Conservation (phyloP, 2,888 invertebrate genomes). For the Caenorhabditis sulstoni region DNA sequence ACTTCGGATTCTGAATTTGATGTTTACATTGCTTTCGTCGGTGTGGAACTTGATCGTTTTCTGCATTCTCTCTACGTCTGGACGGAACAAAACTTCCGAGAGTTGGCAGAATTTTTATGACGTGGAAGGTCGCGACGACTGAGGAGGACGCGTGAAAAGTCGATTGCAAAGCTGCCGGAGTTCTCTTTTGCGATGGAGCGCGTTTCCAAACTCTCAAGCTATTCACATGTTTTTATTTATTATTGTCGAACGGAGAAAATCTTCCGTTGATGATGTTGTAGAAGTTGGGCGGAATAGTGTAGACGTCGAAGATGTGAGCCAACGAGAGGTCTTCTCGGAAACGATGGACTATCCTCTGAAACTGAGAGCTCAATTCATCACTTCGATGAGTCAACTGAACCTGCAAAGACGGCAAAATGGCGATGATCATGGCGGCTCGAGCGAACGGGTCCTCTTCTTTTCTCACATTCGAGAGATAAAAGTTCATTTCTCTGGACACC, state of each 20-base stretch:
- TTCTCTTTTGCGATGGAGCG: no score
- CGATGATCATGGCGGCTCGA: conserved; percentile 28
- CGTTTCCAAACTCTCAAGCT: no score
- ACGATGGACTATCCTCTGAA: conserved; percentile 54
- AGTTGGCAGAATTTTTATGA: background rate
- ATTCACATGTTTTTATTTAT: no score
- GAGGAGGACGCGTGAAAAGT: background rate
- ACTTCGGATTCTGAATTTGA: background rate
- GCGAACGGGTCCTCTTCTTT: conserved; percentile 28
- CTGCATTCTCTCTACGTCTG: no score
- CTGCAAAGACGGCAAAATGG: conserved; percentile 40
- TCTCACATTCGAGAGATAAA: conserved; percentile 42
- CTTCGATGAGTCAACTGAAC: background rate
- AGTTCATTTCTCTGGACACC: conserved; percentile 44
- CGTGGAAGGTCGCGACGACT: conserved; percentile 3
- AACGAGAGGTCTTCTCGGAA: conserved; percentile 60
- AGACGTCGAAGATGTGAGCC: conserved; percentile 59
- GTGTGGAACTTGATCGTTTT: background rate
- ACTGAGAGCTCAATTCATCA: background rate
- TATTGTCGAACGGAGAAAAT: background rate
- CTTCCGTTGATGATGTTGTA: conserved; percentile 48
- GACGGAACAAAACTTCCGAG: no score
- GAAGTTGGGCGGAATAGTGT: conserved; percentile 47
- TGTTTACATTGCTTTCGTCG: conserved; percentile 16
- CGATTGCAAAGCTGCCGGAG: no score